These are phyloP conservation scores for Tetanocera ferruginea DNA, from an alignment of 2,888 invertebrate genomes.

Conservation along the genomic window DNA sequence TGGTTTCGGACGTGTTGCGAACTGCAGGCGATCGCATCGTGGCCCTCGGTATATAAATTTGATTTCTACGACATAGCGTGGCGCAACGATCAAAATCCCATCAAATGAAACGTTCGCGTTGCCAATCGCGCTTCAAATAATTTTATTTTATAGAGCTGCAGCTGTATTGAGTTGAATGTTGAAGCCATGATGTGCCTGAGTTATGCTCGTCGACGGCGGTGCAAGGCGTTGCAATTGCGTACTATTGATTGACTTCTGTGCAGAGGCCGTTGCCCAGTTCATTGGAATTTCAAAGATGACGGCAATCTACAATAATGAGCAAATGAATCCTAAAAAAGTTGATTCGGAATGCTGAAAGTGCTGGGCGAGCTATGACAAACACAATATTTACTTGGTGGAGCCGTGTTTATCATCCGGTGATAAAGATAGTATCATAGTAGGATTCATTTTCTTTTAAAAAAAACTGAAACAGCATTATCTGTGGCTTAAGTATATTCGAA, in stretches of 20 bases:
- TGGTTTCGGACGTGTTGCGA: constrained; percentile 17
- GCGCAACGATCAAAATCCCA: constrained; percentile 33
- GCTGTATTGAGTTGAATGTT: neutral
- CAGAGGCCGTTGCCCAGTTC: neutral
- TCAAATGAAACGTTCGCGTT: constrained; percentile 19
- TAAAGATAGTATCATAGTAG: no score
- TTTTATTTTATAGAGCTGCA: neutral
- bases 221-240: neutral
- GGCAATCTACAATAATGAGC: neutral
- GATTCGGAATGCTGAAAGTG: no score
- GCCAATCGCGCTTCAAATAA: neutral
- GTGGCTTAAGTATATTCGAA: no score
- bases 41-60: constrained; percentile 27
- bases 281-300: neutral
- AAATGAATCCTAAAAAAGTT: neutral
- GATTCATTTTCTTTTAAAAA: no score
- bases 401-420: neutral
- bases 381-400: neutral
- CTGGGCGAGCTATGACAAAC: no score
- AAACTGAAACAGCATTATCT: neutral
- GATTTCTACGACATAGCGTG: constrained; percentile 32
- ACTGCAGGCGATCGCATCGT: constrained; percentile 31
- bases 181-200: constrained; percentile 10
- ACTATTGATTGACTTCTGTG: constrained; percentile 11
- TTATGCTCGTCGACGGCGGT: neutral